Percentiles rank a stretch among this genome's conserved stretches.
Evolutionary conservation across 2,888 invertebrate species (phyloP).

Genomic region (Salpingus planirostris): DNA sequence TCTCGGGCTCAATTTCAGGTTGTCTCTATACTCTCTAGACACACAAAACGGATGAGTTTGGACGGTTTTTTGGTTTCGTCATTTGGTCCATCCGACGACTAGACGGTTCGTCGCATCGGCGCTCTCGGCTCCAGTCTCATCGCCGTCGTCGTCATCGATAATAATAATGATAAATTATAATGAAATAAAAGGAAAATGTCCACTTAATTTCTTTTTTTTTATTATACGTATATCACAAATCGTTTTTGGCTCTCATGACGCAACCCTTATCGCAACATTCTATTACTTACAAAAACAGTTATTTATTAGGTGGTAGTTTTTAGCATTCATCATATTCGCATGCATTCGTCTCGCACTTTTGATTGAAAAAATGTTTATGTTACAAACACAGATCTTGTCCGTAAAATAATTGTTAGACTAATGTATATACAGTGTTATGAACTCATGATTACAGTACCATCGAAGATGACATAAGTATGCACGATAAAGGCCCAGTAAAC

Average conservation of each 20-base stretch:
- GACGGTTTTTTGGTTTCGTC: no score
- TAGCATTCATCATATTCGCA: constrained; percentile 33
- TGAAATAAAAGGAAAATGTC: constrained; percentile 31
- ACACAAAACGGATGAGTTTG: no score
- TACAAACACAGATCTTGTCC: constrained; percentile 39
- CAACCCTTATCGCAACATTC: constrained; percentile 51
- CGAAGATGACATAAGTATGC: constrained; percentile 14
- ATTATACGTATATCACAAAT: constrained; percentile 67
- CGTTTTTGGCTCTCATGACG: constrained; percentile 63
- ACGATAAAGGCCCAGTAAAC: constrained; percentile 13
- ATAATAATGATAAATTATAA: no score
- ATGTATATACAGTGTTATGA: constrained; percentile 38
- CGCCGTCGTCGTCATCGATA: no score
- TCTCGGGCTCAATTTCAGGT: constrained; percentile 8
- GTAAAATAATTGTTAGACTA: constrained; percentile 35
- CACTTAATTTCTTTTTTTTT: constrained; percentile 39
- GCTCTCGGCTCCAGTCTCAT: no score
- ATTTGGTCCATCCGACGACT: no score
- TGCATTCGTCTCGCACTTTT: constrained; percentile 30
- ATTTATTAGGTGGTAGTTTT: constrained; percentile 31
- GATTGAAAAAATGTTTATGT: constrained; percentile 30
- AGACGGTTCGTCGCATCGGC: no score
- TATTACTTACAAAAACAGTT: constrained; percentile 39
- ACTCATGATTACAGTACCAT: constrained; percentile 31
- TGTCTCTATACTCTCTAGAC: no score